Base-by-base conservation (phyloP, 1,140 invertebrate species). In the Zaprionus africanus region DNA sequence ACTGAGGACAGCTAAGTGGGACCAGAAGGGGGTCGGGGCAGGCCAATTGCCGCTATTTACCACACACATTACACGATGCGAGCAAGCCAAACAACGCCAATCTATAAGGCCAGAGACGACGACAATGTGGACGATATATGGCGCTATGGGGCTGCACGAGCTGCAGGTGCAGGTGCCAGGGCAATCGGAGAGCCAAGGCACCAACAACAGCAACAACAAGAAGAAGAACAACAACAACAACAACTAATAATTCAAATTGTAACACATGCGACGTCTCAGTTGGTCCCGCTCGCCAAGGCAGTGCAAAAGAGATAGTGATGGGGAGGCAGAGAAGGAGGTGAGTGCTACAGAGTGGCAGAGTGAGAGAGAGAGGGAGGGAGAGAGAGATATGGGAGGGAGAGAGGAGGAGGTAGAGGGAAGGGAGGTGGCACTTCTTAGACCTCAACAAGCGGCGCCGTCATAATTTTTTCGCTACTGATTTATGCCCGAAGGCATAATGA, bases 191-290 rank as follows among this genome's bases (percentile, higher is more conserved):
- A 81, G 26, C 59, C 53, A 24, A 36, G 75, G 78, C 69, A 64
- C 80, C 69, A 70, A 64, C 76, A 64, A 63, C 63, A 73, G 60
- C 64, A 53, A 31, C n/a, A 43, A 61, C 58, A 82, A 26, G 6
- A 26, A 5, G 4, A 26, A 5, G 4, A 26, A 34, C 61, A 64
- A 34, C 76, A 71, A 36, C 68, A 77, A 67, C 82, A 73, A 76
- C 64, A 69, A 82, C 63, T 87, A 87, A 88, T 88, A 87, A 87
- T 88, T 87, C 83, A 87, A 87, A 86, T 88, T 84, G 84, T 76
- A 88, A 67, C 84, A 88, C 83, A 87, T 87, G 83, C 83, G 80
- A 87, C 80, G 76, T 53, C 75, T 71, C 43, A 58, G 43, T 51
- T 49, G 60, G 46, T 24, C 1, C 17, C 17, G 38, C 57, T 26